These are phyloP conservation scores for Parnassius glacialis DNA, from an alignment of 2,888 invertebrate genomes.

Conservation along the genomic window DNA sequence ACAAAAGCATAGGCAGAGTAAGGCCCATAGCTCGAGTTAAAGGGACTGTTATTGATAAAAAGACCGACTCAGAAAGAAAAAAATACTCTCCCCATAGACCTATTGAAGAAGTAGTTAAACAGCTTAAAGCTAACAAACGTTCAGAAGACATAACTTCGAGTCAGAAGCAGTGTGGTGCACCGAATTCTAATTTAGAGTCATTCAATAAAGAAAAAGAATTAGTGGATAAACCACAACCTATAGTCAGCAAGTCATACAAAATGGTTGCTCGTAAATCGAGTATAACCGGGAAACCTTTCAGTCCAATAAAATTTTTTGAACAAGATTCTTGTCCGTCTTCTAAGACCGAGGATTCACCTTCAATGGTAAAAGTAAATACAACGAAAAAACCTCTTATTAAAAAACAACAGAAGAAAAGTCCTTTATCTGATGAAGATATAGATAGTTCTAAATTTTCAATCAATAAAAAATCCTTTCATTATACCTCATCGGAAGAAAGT, in stretches of 20 bases:
- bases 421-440: slow-evolving; percentile 66
- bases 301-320: slow-evolving; percentile 68
- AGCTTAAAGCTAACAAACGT: slow-evolving; percentile 66
- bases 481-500: slow-evolving; percentile 72
- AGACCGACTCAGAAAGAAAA: slow-evolving; percentile 67
- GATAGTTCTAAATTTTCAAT: slow-evolving; percentile 69
- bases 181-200: slow-evolving; percentile 39
- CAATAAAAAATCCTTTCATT: slow-evolving; percentile 57
- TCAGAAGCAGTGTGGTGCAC: slow-evolving; percentile 38
- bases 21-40: slow-evolving; percentile 76
- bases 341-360: slow-evolving; percentile 44
- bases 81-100: slow-evolving; percentile 73
- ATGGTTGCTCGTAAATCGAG: slow-evolving; percentile 78
- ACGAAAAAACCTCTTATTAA: slow-evolving; percentile 50
- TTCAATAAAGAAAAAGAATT: slow-evolving; percentile 43
- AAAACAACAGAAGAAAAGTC: slow-evolving; percentile 53
- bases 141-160: slow-evolving; percentile 56
- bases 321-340: slow-evolving; percentile 44
- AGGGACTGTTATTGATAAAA: slow-evolving; percentile 73
- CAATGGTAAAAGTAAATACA: slow-evolving; percentile 35
- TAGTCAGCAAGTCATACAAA: slow-evolving; percentile 75
- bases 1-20: slow-evolving; percentile 69
- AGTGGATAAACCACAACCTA: slow-evolving; percentile 64
- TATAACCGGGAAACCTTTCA: slow-evolving; percentile 75
- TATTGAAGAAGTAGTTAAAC: slow-evolving; percentile 75